phyloP scores from a whole-genome alignment of 2,797 vertebrate genomes.

The Microctenopoma lineatum region DNA sequence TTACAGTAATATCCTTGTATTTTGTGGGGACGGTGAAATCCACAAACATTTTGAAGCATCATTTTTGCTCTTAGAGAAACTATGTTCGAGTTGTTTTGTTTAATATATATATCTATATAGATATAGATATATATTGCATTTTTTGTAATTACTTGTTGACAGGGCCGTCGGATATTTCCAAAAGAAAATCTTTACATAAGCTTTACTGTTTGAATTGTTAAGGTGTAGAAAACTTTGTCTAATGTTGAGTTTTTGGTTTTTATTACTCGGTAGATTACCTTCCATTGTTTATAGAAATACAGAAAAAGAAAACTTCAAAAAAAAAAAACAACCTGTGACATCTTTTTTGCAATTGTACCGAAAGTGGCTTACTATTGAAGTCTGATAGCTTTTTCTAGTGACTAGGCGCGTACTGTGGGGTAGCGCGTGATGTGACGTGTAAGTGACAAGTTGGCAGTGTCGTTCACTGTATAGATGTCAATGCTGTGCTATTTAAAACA shows the following conservation, averaged over 20 bases:
- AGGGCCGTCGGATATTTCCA: conserved; percentile 85
- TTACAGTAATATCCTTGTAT: conserved; percentile 74
- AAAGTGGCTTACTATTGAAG: conserved; percentile 99
- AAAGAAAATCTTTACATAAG: conserved; percentile 87
- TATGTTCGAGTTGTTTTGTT: conserved; percentile 68
- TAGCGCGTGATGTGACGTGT: conserved; percentile 88
- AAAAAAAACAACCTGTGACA: conserved; percentile 87
- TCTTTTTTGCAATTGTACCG: conserved; percentile 98
- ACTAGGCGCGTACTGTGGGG: conserved; percentile 86
- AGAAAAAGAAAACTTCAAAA: conserved; percentile 80
- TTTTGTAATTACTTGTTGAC: conserved; percentile 83
- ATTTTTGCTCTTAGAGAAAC: conserved; percentile 71
- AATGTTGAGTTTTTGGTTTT: conserved; percentile 90
- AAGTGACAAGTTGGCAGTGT: conserved; percentile 88
- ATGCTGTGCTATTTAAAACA: conserved; percentile 86
- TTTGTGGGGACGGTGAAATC: conserved; percentile 65
- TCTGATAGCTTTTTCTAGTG: conserved; percentile 90
- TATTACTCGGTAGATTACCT: conserved; percentile 90
- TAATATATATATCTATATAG: neutral
- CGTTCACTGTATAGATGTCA: conserved; percentile 88
- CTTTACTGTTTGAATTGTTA: conserved; percentile 91
- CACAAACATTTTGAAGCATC: conserved; percentile 67
- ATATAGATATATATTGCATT: conserved; percentile 67
- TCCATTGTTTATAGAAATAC: conserved; percentile 94
- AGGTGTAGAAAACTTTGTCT: conserved; percentile 91